Evolutionary conservation across 2,888 invertebrate species (phyloP).

Genomic region (Helleia helle): DNA sequence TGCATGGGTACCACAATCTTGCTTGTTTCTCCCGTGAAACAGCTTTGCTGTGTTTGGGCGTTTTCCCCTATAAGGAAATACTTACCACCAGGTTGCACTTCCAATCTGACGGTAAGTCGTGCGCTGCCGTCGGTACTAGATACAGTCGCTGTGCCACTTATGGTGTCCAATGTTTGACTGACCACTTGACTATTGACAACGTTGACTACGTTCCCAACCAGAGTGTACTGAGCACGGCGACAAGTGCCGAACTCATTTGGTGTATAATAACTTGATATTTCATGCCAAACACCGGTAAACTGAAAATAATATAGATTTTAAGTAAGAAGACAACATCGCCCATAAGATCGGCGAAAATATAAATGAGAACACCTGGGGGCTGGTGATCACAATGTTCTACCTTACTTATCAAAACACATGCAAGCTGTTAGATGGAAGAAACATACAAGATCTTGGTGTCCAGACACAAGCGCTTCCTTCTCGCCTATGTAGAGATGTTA

Average conservation of each 20-base stretch:
- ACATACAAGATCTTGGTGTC: too few species aligned
- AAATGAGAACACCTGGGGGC: too few species aligned
- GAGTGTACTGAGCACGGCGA: slow-evolving; percentile 37
- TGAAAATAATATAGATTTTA: slow-evolving; percentile 22
- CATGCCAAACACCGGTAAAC: slow-evolving; percentile 54
- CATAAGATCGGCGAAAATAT: too few species aligned
- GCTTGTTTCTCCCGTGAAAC: too few species aligned
- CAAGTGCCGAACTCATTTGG: slow-evolving; percentile 38
- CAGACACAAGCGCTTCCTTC: too few species aligned
- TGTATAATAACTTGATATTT: slow-evolving; percentile 43
- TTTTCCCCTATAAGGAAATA: slow-evolving; percentile 6
- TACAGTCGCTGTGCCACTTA: slow-evolving; percentile 41
- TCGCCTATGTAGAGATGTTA: too few species aligned
- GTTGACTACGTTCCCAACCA: slow-evolving; percentile 28
- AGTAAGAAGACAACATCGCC: background rate
- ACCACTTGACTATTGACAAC: slow-evolving; percentile 51
- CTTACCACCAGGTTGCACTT: slow-evolving; percentile 35
- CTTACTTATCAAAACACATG: too few species aligned
- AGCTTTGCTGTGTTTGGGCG: too few species aligned
- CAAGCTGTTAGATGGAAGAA: too few species aligned
- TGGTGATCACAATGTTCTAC: too few species aligned
- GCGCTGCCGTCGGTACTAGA: slow-evolving; percentile 35
- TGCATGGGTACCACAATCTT: too few species aligned
- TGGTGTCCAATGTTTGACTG: slow-evolving; percentile 33
- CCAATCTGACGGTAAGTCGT: slow-evolving; percentile 38